These are phyloP conservation scores for Fistularia commersonii DNA, from an alignment of 2,797 vertebrate genomes.

Conservation along the genomic window DNA sequence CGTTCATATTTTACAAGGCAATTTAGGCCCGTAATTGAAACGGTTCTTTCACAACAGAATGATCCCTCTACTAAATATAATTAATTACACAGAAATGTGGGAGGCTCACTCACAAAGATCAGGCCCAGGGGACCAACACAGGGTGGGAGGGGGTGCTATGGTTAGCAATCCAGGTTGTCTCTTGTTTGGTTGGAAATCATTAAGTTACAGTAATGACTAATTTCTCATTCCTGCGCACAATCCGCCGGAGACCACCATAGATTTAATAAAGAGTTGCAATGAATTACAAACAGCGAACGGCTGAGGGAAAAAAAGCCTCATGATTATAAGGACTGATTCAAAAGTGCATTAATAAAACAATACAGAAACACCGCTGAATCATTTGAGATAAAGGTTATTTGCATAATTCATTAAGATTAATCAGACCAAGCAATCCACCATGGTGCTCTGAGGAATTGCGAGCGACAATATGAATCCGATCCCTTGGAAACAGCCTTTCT, in stretches of 20 bases:
- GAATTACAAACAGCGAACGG: conserved; percentile 73
- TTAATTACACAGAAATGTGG: conserved; percentile 76
- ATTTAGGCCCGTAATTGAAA: conserved; percentile 73
- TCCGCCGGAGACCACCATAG: conserved; percentile 71
- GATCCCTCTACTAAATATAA: conserved; percentile 70
- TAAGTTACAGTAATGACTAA: conserved; percentile 85
- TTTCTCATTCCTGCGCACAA: conserved; percentile 77
- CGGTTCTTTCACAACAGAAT: conserved; percentile 58
- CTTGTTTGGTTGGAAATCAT: conserved; percentile 82
- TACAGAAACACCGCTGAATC: conserved; percentile 82
- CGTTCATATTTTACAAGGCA: conserved; percentile 65
- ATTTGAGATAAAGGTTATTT: conserved; percentile 81
- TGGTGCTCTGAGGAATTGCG: conserved; percentile 56
- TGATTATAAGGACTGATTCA: conserved; percentile 79
- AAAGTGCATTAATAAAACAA: conserved; percentile 84
- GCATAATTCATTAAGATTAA: conserved; percentile 86
- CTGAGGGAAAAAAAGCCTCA: conserved; percentile 57
- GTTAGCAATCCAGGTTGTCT: conserved; percentile 68
- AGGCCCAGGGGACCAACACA: conserved; percentile 52
- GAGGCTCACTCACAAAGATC: conserved; percentile 68
- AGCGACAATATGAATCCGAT: conserved; percentile 58
- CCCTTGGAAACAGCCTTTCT: conserved; percentile 70
- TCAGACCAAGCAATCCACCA: conserved; percentile 74
- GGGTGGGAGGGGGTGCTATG: conserved; percentile 38
- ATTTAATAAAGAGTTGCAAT: conserved; percentile 80